These are phyloP conservation scores for Cynoglossus semilaevis DNA, from an alignment of 2,113 vertebrate species.

Conservation along the genomic window DNA sequence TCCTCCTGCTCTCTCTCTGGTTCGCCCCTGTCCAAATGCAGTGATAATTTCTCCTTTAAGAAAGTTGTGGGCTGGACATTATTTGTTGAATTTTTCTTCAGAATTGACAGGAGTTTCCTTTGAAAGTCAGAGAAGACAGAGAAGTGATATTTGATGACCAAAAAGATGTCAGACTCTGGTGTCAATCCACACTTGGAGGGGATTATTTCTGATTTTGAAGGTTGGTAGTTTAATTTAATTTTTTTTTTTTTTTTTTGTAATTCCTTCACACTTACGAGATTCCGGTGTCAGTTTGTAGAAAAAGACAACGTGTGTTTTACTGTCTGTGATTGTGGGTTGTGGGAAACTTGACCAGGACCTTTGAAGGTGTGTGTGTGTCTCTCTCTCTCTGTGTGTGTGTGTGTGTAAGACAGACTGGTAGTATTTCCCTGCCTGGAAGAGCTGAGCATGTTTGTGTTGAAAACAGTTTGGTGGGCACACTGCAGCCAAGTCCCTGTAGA, in stretches of 20 bases:
- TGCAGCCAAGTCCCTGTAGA: constrained; percentile 18
- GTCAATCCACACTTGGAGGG: constrained; percentile 92
- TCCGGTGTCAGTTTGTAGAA: background rate
- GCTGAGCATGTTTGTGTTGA: constrained; percentile 5
- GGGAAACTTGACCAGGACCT: constrained; percentile 2
- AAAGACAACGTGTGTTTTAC: constrained; percentile 7
- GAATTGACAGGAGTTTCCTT: constrained; percentile 26
- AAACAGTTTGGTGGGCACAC: constrained; percentile 15
- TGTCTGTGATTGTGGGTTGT: background rate
- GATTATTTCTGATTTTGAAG: constrained; percentile 95
- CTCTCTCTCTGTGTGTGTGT: constrained; percentile 1
- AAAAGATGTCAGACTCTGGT: constrained; percentile 87
- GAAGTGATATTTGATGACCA: constrained; percentile 22
- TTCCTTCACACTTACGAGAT: background rate
- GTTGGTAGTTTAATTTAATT: constrained; percentile 78
- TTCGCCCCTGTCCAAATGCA: constrained; percentile 45
- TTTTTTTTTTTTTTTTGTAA: constrained; percentile 25
- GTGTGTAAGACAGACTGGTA: background rate
- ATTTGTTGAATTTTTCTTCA: constrained; percentile 50
- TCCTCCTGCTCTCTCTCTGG: constrained; percentile 35
- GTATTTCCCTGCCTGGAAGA: background rate
- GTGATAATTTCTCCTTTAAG: constrained; percentile 47
- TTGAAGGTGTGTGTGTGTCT: background rate
- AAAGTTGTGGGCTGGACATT: constrained; percentile 44
- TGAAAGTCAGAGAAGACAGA: constrained; percentile 20